phyloP scores from a whole-genome alignment of 2,113 vertebrate genomes.

The Engraulis encrasicolus region DNA sequence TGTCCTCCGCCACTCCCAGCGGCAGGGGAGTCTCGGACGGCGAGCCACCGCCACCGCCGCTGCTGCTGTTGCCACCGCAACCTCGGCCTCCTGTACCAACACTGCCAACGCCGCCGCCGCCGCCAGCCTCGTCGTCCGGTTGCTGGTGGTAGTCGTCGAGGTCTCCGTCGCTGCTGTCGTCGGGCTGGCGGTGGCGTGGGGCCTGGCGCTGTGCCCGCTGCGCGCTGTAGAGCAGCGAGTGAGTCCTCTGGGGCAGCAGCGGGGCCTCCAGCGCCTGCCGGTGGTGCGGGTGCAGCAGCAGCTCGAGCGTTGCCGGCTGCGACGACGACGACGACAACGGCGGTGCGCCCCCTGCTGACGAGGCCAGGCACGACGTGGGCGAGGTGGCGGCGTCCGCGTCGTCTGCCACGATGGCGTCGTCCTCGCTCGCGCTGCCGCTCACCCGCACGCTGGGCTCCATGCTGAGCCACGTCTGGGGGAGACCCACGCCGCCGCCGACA shows the following conservation, averaged over 20 bases:
- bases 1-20: constrained; percentile 82
- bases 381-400: constrained; percentile 85
- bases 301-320: constrained; percentile 85
- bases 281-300: constrained; percentile 81
- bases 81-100: too few species aligned
- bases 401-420: constrained; percentile 84
- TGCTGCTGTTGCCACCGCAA: too few species aligned
- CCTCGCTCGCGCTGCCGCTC: constrained; percentile 85
- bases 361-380: neutral
- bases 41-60: too few species aligned
- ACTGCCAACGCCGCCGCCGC: constrained; percentile 83
- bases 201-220: constrained; percentile 69
- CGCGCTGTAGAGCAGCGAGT: constrained; percentile 95
- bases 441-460: constrained; percentile 48
- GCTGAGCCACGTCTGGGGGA: constrained; percentile 56
- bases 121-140: constrained; percentile 77
- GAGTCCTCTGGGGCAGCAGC: constrained; percentile 96
- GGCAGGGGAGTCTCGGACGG: too few species aligned
- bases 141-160: constrained; percentile 15
- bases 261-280: constrained; percentile 92
- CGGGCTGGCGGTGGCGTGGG: constrained; percentile 62
- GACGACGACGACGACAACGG: too few species aligned
- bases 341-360: constrained; percentile 65
- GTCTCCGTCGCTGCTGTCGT: constrained; percentile 77
- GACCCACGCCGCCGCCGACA: constrained; percentile 46